Evolutionary conservation across 2,797 vertebrate genomes (phyloP).

Genomic region (Hirundo rustica): DNA sequence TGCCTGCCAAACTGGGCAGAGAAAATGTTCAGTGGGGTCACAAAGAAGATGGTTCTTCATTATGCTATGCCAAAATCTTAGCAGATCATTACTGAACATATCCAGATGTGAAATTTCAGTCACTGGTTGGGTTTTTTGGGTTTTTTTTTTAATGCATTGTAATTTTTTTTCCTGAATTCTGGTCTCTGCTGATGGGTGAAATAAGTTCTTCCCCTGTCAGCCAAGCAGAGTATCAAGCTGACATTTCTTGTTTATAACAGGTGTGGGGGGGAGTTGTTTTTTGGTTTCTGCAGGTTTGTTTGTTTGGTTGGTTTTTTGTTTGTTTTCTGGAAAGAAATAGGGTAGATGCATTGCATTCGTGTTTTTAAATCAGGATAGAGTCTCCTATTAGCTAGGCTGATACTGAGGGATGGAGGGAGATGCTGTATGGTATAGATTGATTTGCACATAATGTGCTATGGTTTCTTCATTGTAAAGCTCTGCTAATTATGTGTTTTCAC

Average conservation of each 20-base stretch:
- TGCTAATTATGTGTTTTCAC: neutral
- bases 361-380: neutral
- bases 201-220: conserved; percentile 34
- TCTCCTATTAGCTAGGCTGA: neutral
- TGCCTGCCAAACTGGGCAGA: conserved; percentile 54
- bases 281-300: neutral
- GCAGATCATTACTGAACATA: conserved; percentile 29
- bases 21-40: conserved; percentile 47
- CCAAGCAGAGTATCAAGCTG: conserved; percentile 11
- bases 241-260: neutral
- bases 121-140: neutral
- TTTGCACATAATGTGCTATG: neutral
- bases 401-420: neutral
- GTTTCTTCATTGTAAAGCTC: neutral
- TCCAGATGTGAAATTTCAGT: conserved; percentile 50
- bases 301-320: neutral
- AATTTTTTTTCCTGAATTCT: conserved; percentile 36
- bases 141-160: conserved; percentile 5
- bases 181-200: conserved; percentile 39
- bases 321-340: neutral
- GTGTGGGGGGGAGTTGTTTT: too few relatives aligned
- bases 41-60: conserved; percentile 35
- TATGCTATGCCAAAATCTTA: conserved; percentile 43
- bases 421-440: neutral
- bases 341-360: neutral